Conservation (phyloP, 2,113 vertebrate genomes). For the Amphiprion percula region DNA sequence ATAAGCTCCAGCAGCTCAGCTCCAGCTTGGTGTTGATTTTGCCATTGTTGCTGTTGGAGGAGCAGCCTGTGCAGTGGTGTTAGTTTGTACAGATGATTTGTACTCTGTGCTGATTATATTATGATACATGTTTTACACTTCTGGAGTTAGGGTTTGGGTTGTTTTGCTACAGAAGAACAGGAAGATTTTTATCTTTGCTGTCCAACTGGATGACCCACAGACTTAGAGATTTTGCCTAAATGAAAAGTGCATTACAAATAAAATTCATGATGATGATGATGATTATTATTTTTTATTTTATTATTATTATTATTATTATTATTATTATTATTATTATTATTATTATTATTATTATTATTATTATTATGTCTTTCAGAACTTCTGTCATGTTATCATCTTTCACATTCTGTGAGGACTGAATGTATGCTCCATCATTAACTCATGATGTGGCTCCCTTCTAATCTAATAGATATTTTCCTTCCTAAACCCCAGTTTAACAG, state of each 20-base stretch:
- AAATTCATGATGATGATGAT: no score
- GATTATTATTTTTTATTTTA: no score
- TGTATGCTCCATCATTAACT: not conserved
- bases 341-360: no score
- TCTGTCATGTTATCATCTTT: not conserved
- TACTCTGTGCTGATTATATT: constrained; percentile 4
- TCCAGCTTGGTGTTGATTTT: constrained; percentile 27
- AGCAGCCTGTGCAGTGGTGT: not conserved
- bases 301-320: no score
- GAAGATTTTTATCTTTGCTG: not conserved
- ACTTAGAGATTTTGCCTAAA: no score
- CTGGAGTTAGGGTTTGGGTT: not conserved
- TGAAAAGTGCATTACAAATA: no score
- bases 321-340: no score
- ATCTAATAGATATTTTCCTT: not conserved
- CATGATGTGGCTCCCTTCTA: not conserved
- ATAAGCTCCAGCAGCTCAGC: constrained; percentile 30
- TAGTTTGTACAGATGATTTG: constrained; percentile 23
- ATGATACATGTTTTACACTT: constrained; percentile 1
- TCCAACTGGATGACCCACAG: not conserved
- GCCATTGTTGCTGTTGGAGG: constrained; percentile 19
- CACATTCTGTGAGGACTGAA: not conserved
- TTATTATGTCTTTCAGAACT: not conserved
- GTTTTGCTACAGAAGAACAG: constrained; percentile 7
- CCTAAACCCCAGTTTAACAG: not conserved